Evolutionary conservation across 2,113 vertebrate genomes (phyloP).

Genomic region (Morone saxatilis): DNA sequence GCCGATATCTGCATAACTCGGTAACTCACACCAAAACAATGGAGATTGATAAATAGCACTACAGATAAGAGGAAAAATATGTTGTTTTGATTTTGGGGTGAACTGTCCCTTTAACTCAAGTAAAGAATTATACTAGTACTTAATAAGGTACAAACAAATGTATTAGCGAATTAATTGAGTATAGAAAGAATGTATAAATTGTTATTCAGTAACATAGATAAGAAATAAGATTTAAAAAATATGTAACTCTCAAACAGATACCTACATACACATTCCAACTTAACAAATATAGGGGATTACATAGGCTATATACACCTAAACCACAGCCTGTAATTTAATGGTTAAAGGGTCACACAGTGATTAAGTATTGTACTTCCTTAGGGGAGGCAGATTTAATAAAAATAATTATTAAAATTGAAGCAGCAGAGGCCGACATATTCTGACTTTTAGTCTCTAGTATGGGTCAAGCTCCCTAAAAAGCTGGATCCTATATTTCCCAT

Average conservation of each 20-base stretch:
- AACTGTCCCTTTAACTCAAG: background rate
- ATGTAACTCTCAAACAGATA: background rate
- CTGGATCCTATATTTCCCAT: slow-evolving; percentile 5
- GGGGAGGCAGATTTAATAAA: background rate
- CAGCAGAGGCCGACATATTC: background rate
- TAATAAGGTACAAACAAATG: background rate
- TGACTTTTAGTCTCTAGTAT: background rate
- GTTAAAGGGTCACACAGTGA: background rate
- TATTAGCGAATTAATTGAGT: background rate
- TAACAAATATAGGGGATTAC: background rate
- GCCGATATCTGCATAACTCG: no score
- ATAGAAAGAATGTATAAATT: background rate
- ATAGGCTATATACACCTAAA: background rate
- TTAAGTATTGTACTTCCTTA: background rate
- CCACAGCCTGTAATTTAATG: background rate
- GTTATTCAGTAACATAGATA: background rate
- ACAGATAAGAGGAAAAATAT: no score
- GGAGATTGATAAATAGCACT: no score
- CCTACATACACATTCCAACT: background rate
- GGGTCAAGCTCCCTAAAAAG: background rate
- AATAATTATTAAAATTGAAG: background rate
- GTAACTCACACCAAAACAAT: no score
- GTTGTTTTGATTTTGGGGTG: no score
- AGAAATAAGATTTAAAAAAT: no score
- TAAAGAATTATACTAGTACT: background rate